Evolutionary conservation across 2,113 vertebrate species (phyloP), one percentile per base, ranked within the genome.

Genomic region (Saimiri boliviensis): DNA sequence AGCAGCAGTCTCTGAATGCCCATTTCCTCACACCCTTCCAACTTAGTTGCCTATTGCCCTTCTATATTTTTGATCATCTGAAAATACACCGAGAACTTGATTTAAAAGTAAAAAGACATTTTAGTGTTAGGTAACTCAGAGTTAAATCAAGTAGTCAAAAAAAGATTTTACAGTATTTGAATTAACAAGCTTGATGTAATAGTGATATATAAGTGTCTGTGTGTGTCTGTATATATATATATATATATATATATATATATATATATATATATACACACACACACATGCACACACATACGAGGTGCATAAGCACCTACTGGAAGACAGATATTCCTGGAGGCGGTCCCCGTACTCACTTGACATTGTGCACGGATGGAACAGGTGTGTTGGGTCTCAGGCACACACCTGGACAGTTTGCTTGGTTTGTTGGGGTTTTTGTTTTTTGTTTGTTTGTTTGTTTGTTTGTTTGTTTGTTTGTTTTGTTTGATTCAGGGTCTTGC

Each of bases 141-240:
- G 37, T 81, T 90, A 81, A 92, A 96, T 19, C 49, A 86, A 45
- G 35, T 63, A 37, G 30, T 63, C 23, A 45, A 81, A 71, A 76
- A 71, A 58, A 63, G 35, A 32, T 35, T 32, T 70, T 49, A 60
- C 17, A 49, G 8, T 60, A 32, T 81, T 71, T 74, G 35, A 91
- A 82, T 47, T 49, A 56, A 81, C 35, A 70, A 76, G 37, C 17
- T 25, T 77, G 68, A n/a, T 45, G 37, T 71, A 40, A 14, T 49
- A 77, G 42, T 25, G 27, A 32, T 32, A 32, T 14, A 52, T 77
- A 23, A 8, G 8, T n/a, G 4, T 56, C 49, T 37, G 32, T 54
- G 5, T 74, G 9, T 27, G 3, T 37, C 1, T 58, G 30, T 27
- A 7, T 17, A 42, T 42, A 42, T n/a, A n/a, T n/a, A n/a, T n/a